A percentile compares a stretch with the other conserved stretches of the same genome.
These are phyloP conservation scores for Oligia strigilis DNA, from an alignment of 2,888 invertebrate species.

Conservation along the genomic window DNA sequence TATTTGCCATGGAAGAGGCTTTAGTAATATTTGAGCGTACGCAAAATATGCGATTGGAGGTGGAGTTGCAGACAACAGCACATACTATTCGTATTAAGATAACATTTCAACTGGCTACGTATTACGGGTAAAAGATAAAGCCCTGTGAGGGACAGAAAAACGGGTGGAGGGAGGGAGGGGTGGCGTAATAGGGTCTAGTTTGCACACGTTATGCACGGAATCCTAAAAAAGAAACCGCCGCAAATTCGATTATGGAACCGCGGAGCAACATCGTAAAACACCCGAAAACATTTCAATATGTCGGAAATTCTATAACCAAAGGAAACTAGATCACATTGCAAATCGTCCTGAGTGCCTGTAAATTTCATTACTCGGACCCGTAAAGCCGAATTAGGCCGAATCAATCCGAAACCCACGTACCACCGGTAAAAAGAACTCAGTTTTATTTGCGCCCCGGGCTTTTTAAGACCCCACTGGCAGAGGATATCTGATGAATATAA, in stretches of 20 bases:
- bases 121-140: background rate
- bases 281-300: slow-evolving; percentile 43
- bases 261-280: slow-evolving; percentile 31
- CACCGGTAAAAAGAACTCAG: slow-evolving; percentile 52
- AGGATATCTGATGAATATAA: slow-evolving; percentile 61
- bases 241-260: slow-evolving; percentile 17
- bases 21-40: background rate
- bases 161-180: no score
- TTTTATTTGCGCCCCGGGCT: slow-evolving; percentile 52
- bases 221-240: slow-evolving; percentile 1
- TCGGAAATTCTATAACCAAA: slow-evolving; percentile 51
- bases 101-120: background rate
- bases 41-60: background rate
- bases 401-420: slow-evolving; percentile 64
- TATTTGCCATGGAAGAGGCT: background rate
- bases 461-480: slow-evolving; percentile 46
- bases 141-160: background rate
- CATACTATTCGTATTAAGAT: background rate
- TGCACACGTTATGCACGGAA: background rate
- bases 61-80: background rate
- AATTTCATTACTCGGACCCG: slow-evolving; percentile 58
- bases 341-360: slow-evolving; percentile 65
- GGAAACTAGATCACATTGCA: slow-evolving; percentile 59
- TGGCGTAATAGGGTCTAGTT: background rate
- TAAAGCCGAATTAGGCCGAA: slow-evolving; percentile 65